A percentile compares a stretch with the other conserved stretches of the same genome.
Evolutionary conservation across 2,888 invertebrate species (phyloP).

Genomic region (Digitonthophagus gazella): DNA sequence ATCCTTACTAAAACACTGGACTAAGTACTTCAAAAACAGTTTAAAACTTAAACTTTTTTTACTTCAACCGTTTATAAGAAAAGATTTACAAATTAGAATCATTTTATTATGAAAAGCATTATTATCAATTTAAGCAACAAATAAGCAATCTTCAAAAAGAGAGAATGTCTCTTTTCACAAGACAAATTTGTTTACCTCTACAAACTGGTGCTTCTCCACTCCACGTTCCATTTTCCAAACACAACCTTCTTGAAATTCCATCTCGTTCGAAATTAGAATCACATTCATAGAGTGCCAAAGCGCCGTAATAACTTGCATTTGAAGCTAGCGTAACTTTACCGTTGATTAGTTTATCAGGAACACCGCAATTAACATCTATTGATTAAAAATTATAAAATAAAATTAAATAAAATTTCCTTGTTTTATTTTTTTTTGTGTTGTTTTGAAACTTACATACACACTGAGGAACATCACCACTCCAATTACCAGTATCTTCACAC

Average conservation of each 20-base stretch:
- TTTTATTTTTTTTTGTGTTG: neutral
- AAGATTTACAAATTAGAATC: no score
- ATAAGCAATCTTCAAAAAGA: no score
- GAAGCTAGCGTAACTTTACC: slow-evolving; percentile 79
- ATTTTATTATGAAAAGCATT: no score
- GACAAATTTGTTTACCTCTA: slow-evolving; percentile 57
- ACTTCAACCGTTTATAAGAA: no score
- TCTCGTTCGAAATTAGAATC: slow-evolving; percentile 76
- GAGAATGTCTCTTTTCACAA: neutral
- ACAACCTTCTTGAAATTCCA: slow-evolving; percentile 78
- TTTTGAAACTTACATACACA: slow-evolving; percentile 75
- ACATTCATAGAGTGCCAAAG: slow-evolving; percentile 81
- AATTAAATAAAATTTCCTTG: neutral
- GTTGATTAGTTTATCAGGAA: slow-evolving; percentile 68
- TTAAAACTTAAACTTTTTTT: no score
- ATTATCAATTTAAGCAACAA: no score
- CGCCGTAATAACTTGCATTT: slow-evolving; percentile 86
- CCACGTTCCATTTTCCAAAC: slow-evolving; percentile 89
- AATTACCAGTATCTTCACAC: slow-evolving; percentile 81
- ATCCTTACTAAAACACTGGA: no score
- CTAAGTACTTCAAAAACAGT: no score
- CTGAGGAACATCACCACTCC: slow-evolving; percentile 80
- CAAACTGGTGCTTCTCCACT: slow-evolving; percentile 81
- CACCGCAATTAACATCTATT: slow-evolving; percentile 81
- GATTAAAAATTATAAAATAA: neutral